phyloP scores from a whole-genome alignment of 1,140 invertebrate genomes.

The Aculops lycopersici region DNA sequence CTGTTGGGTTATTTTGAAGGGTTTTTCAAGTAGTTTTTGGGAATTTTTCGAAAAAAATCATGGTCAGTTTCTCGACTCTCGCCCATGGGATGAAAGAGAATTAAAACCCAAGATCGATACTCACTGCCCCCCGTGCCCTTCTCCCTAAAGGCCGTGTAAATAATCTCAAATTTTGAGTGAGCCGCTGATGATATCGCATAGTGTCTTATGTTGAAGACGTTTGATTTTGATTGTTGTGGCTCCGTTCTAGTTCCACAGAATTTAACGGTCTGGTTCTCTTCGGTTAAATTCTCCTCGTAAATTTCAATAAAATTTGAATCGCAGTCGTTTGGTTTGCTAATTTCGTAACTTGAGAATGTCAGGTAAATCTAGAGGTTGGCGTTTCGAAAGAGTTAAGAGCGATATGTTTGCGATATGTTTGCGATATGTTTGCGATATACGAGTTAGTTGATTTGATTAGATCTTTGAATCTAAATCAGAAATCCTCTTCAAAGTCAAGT shows the following conservation, averaged over 20 bases:
- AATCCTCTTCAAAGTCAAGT: too few species aligned
- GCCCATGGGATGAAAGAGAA: background rate
- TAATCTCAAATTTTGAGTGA: conserved; percentile 23
- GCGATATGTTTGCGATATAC: too few species aligned
- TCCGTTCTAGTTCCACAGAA: conserved; percentile 41
- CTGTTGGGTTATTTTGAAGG: conserved; percentile 9
- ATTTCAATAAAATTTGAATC: conserved; percentile 45
- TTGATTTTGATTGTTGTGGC: conserved; percentile 17
- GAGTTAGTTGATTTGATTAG: too few species aligned
- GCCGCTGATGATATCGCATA: conserved; percentile 26
- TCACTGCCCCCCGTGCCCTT: conserved; percentile 4
- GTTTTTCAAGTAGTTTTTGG: too few species aligned
- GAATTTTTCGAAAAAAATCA: background rate
- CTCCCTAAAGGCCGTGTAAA: conserved; percentile 37
- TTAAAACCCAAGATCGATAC: background rate
- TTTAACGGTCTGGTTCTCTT: conserved; percentile 9
- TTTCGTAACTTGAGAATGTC: conserved; percentile 27
- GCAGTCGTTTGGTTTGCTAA: conserved; percentile 43
- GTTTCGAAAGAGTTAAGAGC: too few species aligned
- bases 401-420: too few species aligned
- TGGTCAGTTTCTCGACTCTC: background rate
- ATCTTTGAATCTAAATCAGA: too few species aligned
- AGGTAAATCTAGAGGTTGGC: conserved; percentile 30
- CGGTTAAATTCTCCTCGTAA: conserved; percentile 30
- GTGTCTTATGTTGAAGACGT: conserved; percentile 29